Percentiles rank a stretch among this genome's conserved stretches.
Evolutionary conservation across 2,113 vertebrate genomes (phyloP).

Genomic region (Calyptomena viridis): DNA sequence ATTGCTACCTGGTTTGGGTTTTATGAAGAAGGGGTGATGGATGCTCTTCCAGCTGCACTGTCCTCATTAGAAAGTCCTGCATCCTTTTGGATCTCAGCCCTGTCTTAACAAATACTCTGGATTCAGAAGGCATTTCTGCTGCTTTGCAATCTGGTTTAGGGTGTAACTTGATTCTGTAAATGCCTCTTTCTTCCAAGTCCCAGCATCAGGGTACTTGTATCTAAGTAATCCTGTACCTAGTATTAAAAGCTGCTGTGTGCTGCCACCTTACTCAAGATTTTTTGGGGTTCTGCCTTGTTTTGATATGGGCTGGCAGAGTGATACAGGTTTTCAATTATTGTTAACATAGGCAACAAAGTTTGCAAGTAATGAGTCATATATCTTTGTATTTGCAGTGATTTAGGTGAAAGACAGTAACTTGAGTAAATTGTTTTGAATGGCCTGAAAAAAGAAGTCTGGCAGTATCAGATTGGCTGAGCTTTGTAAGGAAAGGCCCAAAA

Average conservation of each 20-base stretch:
- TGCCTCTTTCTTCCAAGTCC: not conserved
- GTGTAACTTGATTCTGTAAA: not conserved
- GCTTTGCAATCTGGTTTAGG: not conserved
- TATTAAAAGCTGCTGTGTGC: not conserved
- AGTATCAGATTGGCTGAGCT: not conserved
- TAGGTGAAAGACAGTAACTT: not conserved
- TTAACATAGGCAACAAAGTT: not conserved
- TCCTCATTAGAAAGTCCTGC: not conserved
- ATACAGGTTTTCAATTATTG: not conserved
- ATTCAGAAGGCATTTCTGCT: not conserved
- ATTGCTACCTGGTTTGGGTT: not conserved
- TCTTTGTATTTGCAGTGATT: not conserved
- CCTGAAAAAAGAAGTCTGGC: not conserved
- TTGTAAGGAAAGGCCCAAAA: not conserved
- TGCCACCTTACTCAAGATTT: not conserved
- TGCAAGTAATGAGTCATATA: not conserved
- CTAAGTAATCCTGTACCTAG: not conserved
- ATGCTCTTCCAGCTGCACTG: not conserved
- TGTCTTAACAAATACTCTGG: not conserved
- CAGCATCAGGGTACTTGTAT: not conserved
- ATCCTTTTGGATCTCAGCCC: not conserved
- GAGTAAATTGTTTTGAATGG: not conserved
- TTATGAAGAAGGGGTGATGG: not conserved
- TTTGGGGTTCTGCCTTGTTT: not conserved
- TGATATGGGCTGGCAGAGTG: not conserved